Base-by-base conservation (phyloP, 1,140 invertebrate genomes). In the Drosophila sturtevanti region DNA sequence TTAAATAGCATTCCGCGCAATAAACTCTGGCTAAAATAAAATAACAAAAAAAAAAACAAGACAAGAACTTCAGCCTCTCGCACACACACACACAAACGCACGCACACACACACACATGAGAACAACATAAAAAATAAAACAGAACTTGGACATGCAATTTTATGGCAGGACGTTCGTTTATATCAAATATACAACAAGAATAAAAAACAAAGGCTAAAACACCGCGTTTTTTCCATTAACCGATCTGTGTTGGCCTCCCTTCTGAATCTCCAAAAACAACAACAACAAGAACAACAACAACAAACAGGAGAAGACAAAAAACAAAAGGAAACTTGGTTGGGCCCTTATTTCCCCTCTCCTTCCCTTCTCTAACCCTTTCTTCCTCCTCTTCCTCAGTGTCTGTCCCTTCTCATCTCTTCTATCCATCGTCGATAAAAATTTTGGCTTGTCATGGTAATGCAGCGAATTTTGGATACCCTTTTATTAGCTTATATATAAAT, bases 1-100 rank as follows among this genome's bases (percentile, higher is more conserved):
- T 87, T 87, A 89, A 87, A 87, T 87, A 87, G 76, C 85, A 89
- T 87, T 87, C 84, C 79, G 81, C 84, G 80, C 84, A 89, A 87
- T 87, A 87, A 87, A 87, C 77, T 87, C 69, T 66, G 56, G 52
- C 56, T 51, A 37, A 73, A 77, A 69, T 75, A 79, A 66, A 69
- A 61, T n/a, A 68, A 18, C 74, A 66, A 63, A 52, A 63, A 6
- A 79, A 66, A 69, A 56, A 10, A 68, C 18, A 77, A 66, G 59
- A 52, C 59, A 59, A 67, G 24, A 66, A 63, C 31, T 12, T 35
- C 16, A 77, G 73, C 69, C 37, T 58, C 59, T 63, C 21, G 38
- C 65, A 67, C 31, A 66, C 58, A 55, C 54, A 63, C 64, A 64
- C 65, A 63, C 66, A 68, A 34, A 54, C 35, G n/a, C 4, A 21